Percentiles rank a stretch among this genome's conserved stretches.
These are phyloP conservation scores for Hirtodrosophila histrioides DNA, from an alignment of 2,888 invertebrate species.

Conservation along the genomic window DNA sequence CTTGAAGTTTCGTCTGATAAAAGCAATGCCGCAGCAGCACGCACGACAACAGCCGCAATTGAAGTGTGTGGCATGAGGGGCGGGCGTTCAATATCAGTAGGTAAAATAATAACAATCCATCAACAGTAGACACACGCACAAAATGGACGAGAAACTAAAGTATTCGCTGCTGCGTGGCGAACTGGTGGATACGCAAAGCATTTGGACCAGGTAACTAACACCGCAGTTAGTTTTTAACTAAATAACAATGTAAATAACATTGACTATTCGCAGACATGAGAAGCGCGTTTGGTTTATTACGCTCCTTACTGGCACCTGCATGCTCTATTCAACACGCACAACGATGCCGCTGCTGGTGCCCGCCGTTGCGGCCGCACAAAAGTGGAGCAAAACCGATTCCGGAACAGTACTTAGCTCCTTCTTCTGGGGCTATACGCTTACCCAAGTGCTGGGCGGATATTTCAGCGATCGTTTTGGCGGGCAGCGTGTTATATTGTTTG, in stretches of 20 bases:
- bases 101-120: constrained; percentile 24
- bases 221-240: no score
- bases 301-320: constrained; percentile 87
- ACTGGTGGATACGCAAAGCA: constrained; percentile 83
- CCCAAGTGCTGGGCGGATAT: constrained; percentile 86
- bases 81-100: constrained; percentile 22
- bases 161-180: constrained; percentile 84
- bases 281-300: constrained; percentile 87
- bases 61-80: constrained; percentile 31
- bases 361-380: constrained; percentile 87
- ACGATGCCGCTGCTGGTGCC: constrained; percentile 88
- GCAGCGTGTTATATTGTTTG: constrained; percentile 87
- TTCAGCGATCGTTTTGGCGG: constrained; percentile 87
- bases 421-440: constrained; percentile 90
- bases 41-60: constrained; percentile 12
- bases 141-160: constrained; percentile 83
- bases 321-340: constrained; percentile 88
- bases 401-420: constrained; percentile 89
- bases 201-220: constrained; percentile 82
- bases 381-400: constrained; percentile 89
- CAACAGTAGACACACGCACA: constrained; percentile 27
- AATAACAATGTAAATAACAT: no score
- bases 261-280: constrained; percentile 83
- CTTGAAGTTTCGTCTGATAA: constrained; percentile 17
- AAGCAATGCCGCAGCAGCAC: constrained; percentile 48